Conservation (phyloP, 2,113 vertebrate genomes). For the Empidonax traillii region DNA sequence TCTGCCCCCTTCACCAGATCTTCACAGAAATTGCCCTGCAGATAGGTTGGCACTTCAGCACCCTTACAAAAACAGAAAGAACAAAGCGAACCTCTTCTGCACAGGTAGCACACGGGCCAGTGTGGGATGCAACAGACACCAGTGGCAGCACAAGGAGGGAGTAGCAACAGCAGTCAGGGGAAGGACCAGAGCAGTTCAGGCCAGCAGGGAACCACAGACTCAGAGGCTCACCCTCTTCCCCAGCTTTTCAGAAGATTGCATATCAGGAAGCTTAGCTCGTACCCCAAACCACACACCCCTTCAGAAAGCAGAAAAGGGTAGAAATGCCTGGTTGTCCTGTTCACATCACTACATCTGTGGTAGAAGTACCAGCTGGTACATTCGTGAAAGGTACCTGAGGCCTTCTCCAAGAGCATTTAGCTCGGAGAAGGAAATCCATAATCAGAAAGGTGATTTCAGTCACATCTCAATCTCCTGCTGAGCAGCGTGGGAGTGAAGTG, state of each 20-base stretch:
- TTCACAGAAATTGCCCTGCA: slow-evolving; percentile 10
- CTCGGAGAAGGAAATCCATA: neutral
- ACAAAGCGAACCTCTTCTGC: neutral
- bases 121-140: neutral
- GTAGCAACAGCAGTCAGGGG: neutral
- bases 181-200: neutral
- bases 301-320: neutral
- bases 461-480: neutral
- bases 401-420: neutral
- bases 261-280: neutral
- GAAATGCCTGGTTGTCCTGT: neutral
- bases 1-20: neutral
- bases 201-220: neutral
- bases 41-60: slow-evolving; percentile 16
- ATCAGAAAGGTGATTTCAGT: neutral
- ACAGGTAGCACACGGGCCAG: fast-evolving
- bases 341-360: neutral
- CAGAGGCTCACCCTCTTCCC: neutral
- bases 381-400: neutral
- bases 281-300: neutral
- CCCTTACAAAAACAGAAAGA: neutral
- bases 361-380: neutral
- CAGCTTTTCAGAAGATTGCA: neutral
- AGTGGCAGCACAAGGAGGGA: neutral
- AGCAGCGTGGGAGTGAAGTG: fast-evolving